Conservation (phyloP, 2,888 invertebrate species). For the Limnephilus lunatus region DNA sequence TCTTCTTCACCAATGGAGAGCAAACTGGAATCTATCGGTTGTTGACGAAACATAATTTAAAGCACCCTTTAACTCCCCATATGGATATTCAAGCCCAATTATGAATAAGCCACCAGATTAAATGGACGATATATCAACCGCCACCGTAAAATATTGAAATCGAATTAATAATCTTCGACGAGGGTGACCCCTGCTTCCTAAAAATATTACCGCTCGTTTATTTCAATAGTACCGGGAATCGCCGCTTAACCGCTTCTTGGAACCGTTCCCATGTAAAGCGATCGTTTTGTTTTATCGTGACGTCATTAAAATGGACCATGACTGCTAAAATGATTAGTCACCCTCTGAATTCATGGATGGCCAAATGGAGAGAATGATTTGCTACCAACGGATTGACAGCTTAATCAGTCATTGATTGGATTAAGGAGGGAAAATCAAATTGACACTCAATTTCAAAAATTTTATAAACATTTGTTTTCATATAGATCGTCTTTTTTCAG, state of each 20-base stretch:
- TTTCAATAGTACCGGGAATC: slow-evolving; percentile 2
- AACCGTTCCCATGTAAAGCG: not conserved
- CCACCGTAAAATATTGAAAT: too few relatives aligned
- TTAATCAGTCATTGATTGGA: not conserved
- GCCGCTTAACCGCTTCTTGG: not conserved
- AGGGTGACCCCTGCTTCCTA: slow-evolving; percentile 2
- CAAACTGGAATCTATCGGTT: too few relatives aligned
- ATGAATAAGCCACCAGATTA: too few relatives aligned
- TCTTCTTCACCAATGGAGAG: too few relatives aligned
- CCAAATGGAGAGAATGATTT: not conserved
- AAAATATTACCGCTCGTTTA: not conserved
- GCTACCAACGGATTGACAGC: not conserved
- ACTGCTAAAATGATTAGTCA: not conserved
- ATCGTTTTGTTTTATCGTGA: not conserved
- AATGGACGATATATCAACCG: too few relatives aligned
- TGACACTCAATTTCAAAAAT: too few relatives aligned
- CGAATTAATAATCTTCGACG: not conserved
- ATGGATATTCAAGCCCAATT: too few relatives aligned
- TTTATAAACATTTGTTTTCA: too few relatives aligned
- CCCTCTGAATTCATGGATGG: not conserved
- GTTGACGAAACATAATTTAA: too few relatives aligned
- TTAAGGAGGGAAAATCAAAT: too few relatives aligned
- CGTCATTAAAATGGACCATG: not conserved
- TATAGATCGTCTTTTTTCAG: too few relatives aligned
- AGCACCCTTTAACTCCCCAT: too few relatives aligned